Conservation (phyloP, 2,888 invertebrate genomes). For the Tetragonisca angustula region DNA sequence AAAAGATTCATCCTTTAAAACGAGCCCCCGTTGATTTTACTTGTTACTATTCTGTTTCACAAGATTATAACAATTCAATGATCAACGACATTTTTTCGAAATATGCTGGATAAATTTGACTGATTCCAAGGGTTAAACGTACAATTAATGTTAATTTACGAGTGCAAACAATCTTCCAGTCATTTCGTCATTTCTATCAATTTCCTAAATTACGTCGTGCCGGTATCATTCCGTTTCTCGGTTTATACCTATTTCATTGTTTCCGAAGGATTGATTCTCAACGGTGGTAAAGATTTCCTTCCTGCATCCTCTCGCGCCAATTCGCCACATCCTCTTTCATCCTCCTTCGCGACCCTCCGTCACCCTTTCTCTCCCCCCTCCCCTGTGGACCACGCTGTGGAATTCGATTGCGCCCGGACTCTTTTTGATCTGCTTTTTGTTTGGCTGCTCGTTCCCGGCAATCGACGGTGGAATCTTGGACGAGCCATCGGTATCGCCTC, state of each 20-base stretch:
- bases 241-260: constrained; percentile 66
- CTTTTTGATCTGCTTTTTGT: constrained; percentile 34
- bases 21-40: no score
- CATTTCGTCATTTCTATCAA: constrained; percentile 22
- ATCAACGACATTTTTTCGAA: no score
- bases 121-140: no score
- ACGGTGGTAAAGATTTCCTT: constrained; percentile 37
- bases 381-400: background rate
- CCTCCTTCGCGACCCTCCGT: constrained; percentile 31
- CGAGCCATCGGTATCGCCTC: constrained; percentile 21
- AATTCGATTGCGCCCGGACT: constrained; percentile 39
- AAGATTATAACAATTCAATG: no score
- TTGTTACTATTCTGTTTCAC: no score
- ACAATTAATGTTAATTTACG: background rate
- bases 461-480: constrained; percentile 36
- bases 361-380: constrained; percentile 19
- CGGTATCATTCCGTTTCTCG: constrained; percentile 50
- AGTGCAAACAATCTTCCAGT: background rate
- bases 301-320: constrained; percentile 11
- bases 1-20: no score
- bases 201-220: constrained; percentile 48
- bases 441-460: constrained; percentile 16
- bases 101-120: no score
- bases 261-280: constrained; percentile 56
- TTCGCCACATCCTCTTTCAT: constrained; percentile 54